phyloP scores from a whole-genome alignment of 23 tunicate genomes.

The Ascidia mentula region DNA sequence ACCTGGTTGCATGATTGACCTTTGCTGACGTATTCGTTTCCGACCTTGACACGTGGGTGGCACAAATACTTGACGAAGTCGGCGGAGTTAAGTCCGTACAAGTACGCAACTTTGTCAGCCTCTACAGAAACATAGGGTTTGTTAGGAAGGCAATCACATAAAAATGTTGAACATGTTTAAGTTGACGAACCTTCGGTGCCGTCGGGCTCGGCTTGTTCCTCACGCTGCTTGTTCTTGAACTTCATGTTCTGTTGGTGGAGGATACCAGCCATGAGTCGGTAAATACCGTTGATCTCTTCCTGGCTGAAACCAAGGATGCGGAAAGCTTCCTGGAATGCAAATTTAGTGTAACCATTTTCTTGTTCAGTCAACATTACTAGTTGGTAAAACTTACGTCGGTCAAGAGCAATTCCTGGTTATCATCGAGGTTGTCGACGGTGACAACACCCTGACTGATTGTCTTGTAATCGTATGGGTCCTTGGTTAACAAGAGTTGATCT shows the following conservation, averaged over 20 bases:
- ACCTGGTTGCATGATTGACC: constrained; percentile 96
- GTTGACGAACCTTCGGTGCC: constrained; percentile 83
- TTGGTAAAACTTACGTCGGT: constrained; percentile 66
- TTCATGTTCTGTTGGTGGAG: constrained; percentile 92
- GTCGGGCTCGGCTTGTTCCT: constrained; percentile 95
- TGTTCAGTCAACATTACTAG: not conserved
- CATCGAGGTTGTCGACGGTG: constrained; percentile 79
- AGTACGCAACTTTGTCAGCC: constrained; percentile 97
- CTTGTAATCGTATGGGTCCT: constrained; percentile 93
- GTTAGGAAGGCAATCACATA: too few relatives aligned
- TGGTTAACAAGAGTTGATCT: constrained; percentile 77
- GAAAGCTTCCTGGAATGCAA: constrained; percentile 73
- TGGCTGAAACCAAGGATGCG: constrained; percentile 88
- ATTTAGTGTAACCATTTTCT: not conserved
- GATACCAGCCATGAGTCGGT: constrained; percentile 92
- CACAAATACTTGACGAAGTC: constrained; percentile 85
- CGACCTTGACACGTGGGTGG: constrained; percentile 97
- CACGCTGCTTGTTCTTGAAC: constrained; percentile 91
- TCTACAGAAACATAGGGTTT: too few relatives aligned
- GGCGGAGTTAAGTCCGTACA: constrained; percentile 96
- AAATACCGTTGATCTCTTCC: constrained; percentile 88
- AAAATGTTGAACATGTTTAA: not conserved
- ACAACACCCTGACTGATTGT: constrained; percentile 92
- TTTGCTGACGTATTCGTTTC: constrained; percentile 98
- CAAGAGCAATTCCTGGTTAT: constrained; percentile 71